Conservation (phyloP, 2,888 invertebrate genomes). For the Lepetodrilus schrolli region DNA sequence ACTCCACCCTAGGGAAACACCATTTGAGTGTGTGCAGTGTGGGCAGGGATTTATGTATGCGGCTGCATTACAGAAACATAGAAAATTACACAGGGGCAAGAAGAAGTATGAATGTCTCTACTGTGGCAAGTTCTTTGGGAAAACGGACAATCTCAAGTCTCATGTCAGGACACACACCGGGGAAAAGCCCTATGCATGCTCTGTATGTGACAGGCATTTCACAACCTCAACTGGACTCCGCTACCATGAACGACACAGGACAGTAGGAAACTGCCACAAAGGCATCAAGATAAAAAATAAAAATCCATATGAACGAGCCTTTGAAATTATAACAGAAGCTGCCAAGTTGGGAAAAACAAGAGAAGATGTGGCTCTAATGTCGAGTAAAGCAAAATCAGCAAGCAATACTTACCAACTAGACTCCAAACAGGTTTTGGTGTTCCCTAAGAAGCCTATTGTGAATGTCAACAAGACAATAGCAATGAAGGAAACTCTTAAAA, state of each 20-base stretch:
- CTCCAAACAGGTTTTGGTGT: constrained; percentile 11
- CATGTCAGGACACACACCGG: constrained; percentile 14
- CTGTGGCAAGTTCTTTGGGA: constrained; percentile 18
- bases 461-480: neutral
- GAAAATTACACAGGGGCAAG: neutral
- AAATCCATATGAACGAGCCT: neutral
- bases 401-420: constrained; percentile 1
- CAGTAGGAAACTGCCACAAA: neutral
- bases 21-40: neutral
- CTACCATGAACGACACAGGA: constrained; percentile 6
- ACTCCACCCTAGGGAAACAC: constrained; percentile 3
- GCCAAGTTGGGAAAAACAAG: neutral
- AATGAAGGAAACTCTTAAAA: neutral
- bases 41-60: neutral
- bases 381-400: neutral
- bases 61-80: neutral
- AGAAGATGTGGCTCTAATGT: neutral
- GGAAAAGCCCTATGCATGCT: neutral
- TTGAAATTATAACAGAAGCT: neutral
- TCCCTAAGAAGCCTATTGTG: constrained; percentile 1
- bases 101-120: constrained; percentile 12
- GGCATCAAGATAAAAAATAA: neutral
- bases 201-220: neutral
- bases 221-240: constrained; percentile 3
- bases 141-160: neutral